A percentile compares a stretch with the other conserved stretches of the same genome.
Evolutionary conservation across 2,888 invertebrate species (phyloP).

Genomic region (Rhagium mordax): DNA sequence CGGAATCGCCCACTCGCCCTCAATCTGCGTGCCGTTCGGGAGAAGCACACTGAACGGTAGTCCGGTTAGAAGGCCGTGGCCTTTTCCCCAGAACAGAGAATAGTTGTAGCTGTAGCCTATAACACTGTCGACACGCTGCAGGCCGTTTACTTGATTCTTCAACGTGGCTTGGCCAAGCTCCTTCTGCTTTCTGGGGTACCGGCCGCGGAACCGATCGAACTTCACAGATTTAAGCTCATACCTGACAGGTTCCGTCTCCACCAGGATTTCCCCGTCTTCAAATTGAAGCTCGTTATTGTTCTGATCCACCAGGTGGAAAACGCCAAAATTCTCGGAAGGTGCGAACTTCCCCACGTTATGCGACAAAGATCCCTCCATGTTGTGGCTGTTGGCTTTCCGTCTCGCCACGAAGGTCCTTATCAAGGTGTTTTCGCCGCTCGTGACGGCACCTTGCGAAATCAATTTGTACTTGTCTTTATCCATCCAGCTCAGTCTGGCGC

Average conservation of each 20-base stretch:
- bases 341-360: constrained; percentile 83
- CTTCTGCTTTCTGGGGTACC: constrained; percentile 60
- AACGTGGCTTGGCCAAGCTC: constrained; percentile 69
- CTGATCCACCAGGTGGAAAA: constrained; percentile 79
- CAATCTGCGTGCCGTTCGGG: constrained; percentile 73
- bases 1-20: constrained; percentile 79
- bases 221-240: constrained; percentile 78
- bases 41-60: constrained; percentile 77
- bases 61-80: constrained; percentile 81
- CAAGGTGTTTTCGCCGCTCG: constrained; percentile 71
- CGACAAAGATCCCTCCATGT: constrained; percentile 66
- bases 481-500: constrained; percentile 84
- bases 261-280: constrained; percentile 82
- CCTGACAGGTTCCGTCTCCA: constrained; percentile 84
- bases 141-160: constrained; percentile 68
- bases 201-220: constrained; percentile 67
- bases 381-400: constrained; percentile 56
- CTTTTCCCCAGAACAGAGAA: constrained; percentile 85
- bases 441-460: constrained; percentile 80
- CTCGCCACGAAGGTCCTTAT: constrained; percentile 65
- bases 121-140: constrained; percentile 79
- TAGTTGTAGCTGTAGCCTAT: constrained; percentile 82
- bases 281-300: constrained; percentile 74
- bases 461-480: constrained; percentile 80
- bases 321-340: constrained; percentile 77